phyloP scores from a whole-genome alignment of 2,113 vertebrate genomes.

The Candoia aspera region DNA sequence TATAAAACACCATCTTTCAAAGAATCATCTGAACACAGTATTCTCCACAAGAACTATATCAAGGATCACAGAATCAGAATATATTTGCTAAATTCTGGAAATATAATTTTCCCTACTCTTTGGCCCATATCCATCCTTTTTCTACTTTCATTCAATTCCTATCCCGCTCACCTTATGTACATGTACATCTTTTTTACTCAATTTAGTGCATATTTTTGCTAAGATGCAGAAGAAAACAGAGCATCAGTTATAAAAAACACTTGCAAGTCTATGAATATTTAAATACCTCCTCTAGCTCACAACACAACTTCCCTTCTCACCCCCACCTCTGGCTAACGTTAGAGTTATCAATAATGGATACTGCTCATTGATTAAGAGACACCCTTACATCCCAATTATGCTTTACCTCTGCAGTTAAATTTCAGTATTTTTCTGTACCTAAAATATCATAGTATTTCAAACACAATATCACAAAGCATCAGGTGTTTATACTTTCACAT shows the following conservation, averaged over 20 bases:
- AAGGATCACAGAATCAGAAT: background rate
- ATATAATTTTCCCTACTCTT: background rate
- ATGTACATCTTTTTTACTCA: background rate
- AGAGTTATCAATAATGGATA: background rate
- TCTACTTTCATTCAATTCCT: background rate
- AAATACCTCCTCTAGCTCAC: background rate
- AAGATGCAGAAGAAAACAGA: background rate
- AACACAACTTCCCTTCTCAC: background rate
- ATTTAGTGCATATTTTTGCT: background rate
- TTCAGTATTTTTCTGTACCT: background rate
- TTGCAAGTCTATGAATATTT: background rate
- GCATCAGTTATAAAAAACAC: background rate
- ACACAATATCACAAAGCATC: background rate
- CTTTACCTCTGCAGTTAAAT: background rate
- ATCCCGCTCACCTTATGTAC: background rate
- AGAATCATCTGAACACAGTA: background rate
- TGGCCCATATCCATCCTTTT: background rate
- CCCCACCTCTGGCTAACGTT: background rate
- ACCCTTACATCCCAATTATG: background rate
- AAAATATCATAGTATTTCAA: background rate
- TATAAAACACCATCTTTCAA: background rate
- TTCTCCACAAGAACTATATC: background rate
- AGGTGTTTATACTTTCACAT: slow-evolving; percentile 52
- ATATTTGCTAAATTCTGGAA: background rate
- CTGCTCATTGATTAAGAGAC: background rate